Conservation (phyloP, 2,113 vertebrate genomes). For the Etheostoma cragini region DNA sequence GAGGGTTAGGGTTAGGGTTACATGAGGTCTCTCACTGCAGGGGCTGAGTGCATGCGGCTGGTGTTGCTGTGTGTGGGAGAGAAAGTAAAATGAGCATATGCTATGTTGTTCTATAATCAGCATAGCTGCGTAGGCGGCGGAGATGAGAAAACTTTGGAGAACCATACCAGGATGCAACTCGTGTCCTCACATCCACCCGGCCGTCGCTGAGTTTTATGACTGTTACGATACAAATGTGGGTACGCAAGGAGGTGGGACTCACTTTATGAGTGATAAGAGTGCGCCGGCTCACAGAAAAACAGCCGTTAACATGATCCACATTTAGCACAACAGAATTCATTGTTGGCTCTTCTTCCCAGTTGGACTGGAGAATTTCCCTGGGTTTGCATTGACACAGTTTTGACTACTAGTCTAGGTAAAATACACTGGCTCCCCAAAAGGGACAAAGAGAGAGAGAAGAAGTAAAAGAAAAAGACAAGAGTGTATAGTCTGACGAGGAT, state of each 20-base stretch:
- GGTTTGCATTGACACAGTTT: constrained; percentile 12
- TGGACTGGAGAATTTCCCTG: background rate
- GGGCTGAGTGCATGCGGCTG: constrained; percentile 59
- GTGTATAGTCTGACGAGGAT: constrained; percentile 40
- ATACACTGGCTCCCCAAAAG: constrained; percentile 2
- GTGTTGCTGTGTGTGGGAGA: constrained; percentile 65
- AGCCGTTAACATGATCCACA: constrained; percentile 24
- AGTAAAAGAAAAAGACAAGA: background rate
- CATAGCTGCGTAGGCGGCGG: constrained; percentile 55
- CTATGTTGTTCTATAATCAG: constrained; percentile 71
- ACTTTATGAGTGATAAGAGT: constrained; percentile 60
- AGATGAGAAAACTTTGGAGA: constrained; percentile 52
- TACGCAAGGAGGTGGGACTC: constrained; percentile 39
- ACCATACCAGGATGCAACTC: constrained; percentile 26
- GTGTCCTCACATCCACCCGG: constrained; percentile 44
- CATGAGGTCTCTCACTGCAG: constrained; percentile 2
- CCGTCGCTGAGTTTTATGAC: constrained; percentile 47
- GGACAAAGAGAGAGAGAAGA: background rate
- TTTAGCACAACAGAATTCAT: constrained; percentile 28
- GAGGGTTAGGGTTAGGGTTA: no score
- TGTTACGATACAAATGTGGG: constrained; percentile 54
- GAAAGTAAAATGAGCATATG: constrained; percentile 70
- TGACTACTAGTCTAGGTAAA: background rate
- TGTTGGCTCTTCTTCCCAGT: background rate
- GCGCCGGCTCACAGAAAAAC: background rate